Conservation (phyloP, 2,888 invertebrate species). For the Crioceris asparagi region DNA sequence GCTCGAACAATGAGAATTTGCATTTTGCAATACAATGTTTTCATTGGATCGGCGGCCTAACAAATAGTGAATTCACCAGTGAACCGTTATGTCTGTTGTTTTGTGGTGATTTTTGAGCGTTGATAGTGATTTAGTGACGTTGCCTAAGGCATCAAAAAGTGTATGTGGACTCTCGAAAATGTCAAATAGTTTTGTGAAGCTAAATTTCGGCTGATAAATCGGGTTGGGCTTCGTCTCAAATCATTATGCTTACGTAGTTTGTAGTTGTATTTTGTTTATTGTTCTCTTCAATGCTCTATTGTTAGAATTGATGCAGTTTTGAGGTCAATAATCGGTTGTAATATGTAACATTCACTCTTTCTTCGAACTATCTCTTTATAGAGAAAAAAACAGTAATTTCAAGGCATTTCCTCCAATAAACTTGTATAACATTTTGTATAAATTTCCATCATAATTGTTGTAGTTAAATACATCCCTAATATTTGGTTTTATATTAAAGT, state of each 20-base stretch:
- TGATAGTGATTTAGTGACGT: conserved; percentile 7
- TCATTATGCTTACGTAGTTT: conserved; percentile 28
- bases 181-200: neutral
- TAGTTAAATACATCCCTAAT: too few relatives aligned
- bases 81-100: conserved; percentile 28
- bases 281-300: conserved; percentile 13
- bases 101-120: conserved; percentile 9
- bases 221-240: conserved; percentile 23
- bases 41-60: conserved; percentile 25
- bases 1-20: conserved; percentile 15
- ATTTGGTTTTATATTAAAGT: too few relatives aligned
- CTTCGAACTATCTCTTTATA: too few relatives aligned
- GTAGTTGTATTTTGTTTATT: conserved; percentile 17
- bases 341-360: too few relatives aligned
- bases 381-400: too few relatives aligned
- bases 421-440: too few relatives aligned
- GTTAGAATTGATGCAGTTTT: too few relatives aligned
- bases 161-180: neutral
- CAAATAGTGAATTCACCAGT: conserved; percentile 13
- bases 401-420: too few relatives aligned
- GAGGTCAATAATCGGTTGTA: too few relatives aligned
- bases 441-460: too few relatives aligned
- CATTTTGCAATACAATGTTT: conserved; percentile 34
- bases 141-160: neutral
- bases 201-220: conserved; percentile 22